A percentile compares a stretch with the other conserved stretches of the same genome.
phyloP scores from a whole-genome alignment of 2,888 invertebrate species.

The Callyntrura sp. region DNA sequence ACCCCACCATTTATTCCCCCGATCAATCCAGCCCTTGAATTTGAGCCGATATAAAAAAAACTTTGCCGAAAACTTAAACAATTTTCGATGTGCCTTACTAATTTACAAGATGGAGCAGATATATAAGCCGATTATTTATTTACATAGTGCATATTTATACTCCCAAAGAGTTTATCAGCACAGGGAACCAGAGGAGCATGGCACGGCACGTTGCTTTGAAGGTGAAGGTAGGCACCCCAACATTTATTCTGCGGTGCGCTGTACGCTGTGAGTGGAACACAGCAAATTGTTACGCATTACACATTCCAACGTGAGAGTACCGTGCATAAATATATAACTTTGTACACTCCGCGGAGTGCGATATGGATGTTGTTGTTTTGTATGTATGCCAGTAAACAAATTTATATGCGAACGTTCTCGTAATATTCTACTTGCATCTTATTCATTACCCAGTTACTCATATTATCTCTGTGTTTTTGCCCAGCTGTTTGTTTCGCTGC shows the following conservation, averaged over 20 bases:
- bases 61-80: background rate
- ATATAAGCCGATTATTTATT: background rate
- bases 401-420: background rate
- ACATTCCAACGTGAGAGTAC: background rate
- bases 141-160: background rate
- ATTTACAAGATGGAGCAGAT: background rate
- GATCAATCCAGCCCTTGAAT: no score
- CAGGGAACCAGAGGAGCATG: background rate
- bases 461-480: background rate
- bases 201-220: conserved; percentile 7
- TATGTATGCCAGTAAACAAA: background rate
- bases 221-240: conserved; percentile 41
- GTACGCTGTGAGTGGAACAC: background rate
- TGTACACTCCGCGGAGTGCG: background rate
- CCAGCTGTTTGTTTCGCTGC: background rate
- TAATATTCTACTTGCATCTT: background rate
- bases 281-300: background rate
- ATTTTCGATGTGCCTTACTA: no score
- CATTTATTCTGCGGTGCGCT: conserved; percentile 33
- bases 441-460: background rate
- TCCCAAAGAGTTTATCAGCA: background rate
- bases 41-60: background rate
- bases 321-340: background rate
- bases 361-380: background rate
- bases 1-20: background rate